Conservation (phyloP, 2,113 vertebrate genomes). For the Pipra filicauda region DNA sequence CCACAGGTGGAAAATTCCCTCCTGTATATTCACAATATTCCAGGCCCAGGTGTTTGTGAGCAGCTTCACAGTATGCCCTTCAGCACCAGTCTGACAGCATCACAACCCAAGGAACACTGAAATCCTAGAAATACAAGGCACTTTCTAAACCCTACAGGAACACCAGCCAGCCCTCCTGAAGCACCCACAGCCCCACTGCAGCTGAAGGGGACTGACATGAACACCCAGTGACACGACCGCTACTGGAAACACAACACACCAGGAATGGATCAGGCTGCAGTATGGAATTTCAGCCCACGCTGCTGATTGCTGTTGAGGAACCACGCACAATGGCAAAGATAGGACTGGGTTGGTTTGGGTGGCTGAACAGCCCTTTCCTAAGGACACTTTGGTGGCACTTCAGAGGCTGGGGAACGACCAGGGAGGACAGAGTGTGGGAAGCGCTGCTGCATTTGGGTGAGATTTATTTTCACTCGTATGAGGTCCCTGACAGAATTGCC, state of each 20-base stretch:
- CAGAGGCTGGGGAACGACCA: background rate
- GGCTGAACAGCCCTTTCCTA: background rate
- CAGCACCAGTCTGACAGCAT: background rate
- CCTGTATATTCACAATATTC: background rate
- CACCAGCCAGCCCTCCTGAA: background rate
- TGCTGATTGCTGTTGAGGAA: background rate
- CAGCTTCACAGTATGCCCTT: background rate
- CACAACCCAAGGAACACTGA: background rate
- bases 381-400: background rate
- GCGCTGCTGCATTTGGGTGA: background rate
- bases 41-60: background rate
- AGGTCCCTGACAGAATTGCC: background rate
- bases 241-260: background rate
- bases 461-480: background rate
- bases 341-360: background rate
- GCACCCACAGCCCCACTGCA: accelerated
- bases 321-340: accelerated
- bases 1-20: background rate
- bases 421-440: background rate
- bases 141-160: background rate
- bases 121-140: background rate
- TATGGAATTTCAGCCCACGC: accelerated
- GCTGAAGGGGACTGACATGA: background rate
- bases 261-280: background rate
- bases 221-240: accelerated